Base-by-base conservation (phyloP, 2,113 vertebrate species). In the Cervus canadensis region DNA sequence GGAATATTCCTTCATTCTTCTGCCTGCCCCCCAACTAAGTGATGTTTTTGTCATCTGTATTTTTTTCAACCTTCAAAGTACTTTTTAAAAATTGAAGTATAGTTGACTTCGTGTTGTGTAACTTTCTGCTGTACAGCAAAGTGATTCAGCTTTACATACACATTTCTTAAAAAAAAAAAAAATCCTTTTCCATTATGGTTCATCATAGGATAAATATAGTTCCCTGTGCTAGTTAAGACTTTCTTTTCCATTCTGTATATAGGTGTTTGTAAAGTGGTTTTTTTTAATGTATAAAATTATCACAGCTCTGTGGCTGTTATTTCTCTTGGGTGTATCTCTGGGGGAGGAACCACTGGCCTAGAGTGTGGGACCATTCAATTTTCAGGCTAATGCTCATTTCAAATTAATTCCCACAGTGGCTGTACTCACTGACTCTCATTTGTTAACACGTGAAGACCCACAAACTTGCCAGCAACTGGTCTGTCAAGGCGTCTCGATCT, bases 341-440 rank as follows among this genome's bases (percentile, higher is more conserved):
- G 67, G 54, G 83, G 54, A 60, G 16, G 50, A 62, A 30, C 74
- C 4, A 2, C 60, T 36, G 50, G 57, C 4, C 40, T 30, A 30
- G 71, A 23, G 8, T 33, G 56, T 48, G 19, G 25, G 36, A 87
- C 57, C 12, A 2, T 64, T 50, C 43, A 15, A 45, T 17, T 71
- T 59, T 48, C 56, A 56, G 59, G 36, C 13, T 64, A n/a, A 43
- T 43, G 88, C 12, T 90, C 30, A 48, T 81, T 59, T 48, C 64
- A 33, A 76, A 57, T 36, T 36, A n/a, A 64, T 40, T 48, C 36
- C 71, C 54, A 25, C n/a, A 48, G 96, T 2, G 3, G 36, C 45
- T 62, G 3, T 13, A 33, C 30, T 4, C 0, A 7, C 10, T 7
- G n/a, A 57, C 11, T 1, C 50, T 56, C 56, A 1, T 33, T 19